These are phyloP conservation scores for Macrosteles quadrilineatus DNA, from an alignment of 1,140 invertebrate genomes.

Conservation along the genomic window DNA sequence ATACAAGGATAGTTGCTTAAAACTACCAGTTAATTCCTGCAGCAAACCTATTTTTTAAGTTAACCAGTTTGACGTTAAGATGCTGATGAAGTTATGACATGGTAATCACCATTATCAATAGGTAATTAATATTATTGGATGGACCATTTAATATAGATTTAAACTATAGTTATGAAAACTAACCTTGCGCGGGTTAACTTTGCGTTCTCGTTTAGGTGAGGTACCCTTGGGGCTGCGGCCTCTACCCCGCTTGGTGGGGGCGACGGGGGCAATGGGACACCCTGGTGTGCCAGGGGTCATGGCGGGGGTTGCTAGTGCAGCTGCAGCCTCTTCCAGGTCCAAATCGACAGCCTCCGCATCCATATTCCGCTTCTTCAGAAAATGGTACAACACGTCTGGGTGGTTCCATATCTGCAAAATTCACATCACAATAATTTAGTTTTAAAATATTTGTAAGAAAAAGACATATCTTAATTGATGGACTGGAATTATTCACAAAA, in stretches of 20 bases:
- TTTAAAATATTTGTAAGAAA: conserved; percentile 14
- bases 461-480: too few relatives aligned
- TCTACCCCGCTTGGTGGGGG: conserved; percentile 20
- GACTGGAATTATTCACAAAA: not conserved
- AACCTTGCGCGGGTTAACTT: conserved; percentile 21
- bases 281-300: not conserved
- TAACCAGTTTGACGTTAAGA: too few relatives aligned
- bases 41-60: too few relatives aligned
- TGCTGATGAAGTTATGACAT: too few relatives aligned
- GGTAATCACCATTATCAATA: too few relatives aligned
- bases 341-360: conserved; percentile 90
- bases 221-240: conserved; percentile 18
- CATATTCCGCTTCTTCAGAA: conserved; percentile 78
- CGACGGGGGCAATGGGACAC: not conserved
- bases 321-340: conserved; percentile 66
- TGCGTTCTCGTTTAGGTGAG: conserved; percentile 28
- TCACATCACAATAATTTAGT: conserved; percentile 22
- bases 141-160: too few relatives aligned
- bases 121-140: too few relatives aligned
- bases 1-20: too few relatives aligned
- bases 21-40: too few relatives aligned
- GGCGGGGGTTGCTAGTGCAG: conserved; percentile 44
- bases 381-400: conserved; percentile 94
- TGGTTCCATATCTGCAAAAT: conserved; percentile 93
- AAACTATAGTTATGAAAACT: too few relatives aligned